Percentiles rank a stretch among this genome's conserved stretches.
These are phyloP conservation scores for Ceryle rudis DNA, from an alignment of 2,797 vertebrate genomes.

Conservation along the genomic window DNA sequence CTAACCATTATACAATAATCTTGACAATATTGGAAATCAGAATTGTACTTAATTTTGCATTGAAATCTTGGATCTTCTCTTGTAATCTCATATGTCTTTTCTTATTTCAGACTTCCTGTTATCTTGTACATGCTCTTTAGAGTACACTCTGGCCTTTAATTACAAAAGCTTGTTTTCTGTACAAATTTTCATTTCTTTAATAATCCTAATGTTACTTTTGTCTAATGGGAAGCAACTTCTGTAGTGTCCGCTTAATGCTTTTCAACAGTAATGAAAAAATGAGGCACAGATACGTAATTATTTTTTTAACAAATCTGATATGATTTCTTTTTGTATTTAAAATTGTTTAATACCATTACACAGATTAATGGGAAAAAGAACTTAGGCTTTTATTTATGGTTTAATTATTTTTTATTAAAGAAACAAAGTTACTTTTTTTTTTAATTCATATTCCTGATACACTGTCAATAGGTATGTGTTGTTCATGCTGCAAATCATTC, in stretches of 20 bases:
- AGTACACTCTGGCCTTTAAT: background rate
- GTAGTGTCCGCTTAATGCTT: background rate
- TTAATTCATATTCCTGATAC: background rate
- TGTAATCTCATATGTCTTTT: background rate
- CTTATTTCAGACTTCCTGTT: background rate
- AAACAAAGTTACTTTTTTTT: background rate
- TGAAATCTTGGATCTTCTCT: background rate
- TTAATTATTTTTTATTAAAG: background rate
- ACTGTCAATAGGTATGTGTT: background rate
- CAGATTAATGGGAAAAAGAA: background rate
- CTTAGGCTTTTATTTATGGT: background rate
- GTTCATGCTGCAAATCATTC: background rate
- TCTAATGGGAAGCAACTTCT: background rate
- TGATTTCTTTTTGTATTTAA: background rate
- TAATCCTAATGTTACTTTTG: background rate
- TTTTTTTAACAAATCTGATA: background rate
- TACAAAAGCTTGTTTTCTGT: background rate
- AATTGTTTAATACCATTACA: background rate
- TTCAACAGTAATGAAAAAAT: background rate
- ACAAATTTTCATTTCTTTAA: background rate
- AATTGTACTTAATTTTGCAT: background rate
- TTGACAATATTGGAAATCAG: background rate
- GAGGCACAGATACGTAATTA: background rate
- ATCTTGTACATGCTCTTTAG: background rate
- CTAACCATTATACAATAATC: background rate